Percentiles rank a stretch among this genome's conserved stretches.
Evolutionary conservation across 2,797 vertebrate species (phyloP).

Genomic region (Knipowitschia caucasica): DNA sequence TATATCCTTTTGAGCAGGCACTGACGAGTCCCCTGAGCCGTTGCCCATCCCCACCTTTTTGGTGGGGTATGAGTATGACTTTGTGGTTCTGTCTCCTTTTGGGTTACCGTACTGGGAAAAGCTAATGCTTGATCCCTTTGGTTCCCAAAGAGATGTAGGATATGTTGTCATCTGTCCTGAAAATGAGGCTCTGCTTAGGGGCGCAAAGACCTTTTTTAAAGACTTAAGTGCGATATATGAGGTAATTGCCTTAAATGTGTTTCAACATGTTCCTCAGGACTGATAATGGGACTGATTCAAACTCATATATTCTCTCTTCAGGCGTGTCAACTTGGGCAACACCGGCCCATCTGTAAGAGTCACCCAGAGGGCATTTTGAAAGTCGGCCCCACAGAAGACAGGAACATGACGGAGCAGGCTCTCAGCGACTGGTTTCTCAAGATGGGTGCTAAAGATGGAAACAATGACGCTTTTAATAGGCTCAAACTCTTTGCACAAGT

Average conservation of each 20-base stretch:
- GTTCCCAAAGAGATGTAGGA: constrained; percentile 93
- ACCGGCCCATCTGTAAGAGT: constrained; percentile 93
- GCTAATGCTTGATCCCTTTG: constrained; percentile 95
- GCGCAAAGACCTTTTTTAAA: constrained; percentile 93
- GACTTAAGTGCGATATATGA: constrained; percentile 95
- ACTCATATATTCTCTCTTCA: constrained; percentile 47
- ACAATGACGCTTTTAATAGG: constrained; percentile 91
- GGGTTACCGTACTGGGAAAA: constrained; percentile 98
- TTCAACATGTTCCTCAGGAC: constrained; percentile 31
- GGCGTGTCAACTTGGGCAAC: constrained; percentile 96
- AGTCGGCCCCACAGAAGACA: constrained; percentile 85
- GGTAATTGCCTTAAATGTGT: constrained; percentile 67
- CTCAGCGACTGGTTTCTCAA: constrained; percentile 97
- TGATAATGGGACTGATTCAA: constrained; percentile 14
- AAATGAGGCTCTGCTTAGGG: constrained; percentile 89
- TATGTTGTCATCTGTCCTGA: constrained; percentile 97
- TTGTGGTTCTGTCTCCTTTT: constrained; percentile 98
- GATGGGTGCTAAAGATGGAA: constrained; percentile 81
- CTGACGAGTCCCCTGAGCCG: constrained; percentile 98
- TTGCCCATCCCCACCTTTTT: constrained; percentile 97
- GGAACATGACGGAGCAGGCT: constrained; percentile 87
- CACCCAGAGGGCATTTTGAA: constrained; percentile 91
- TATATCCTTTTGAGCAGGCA: constrained; percentile 75
- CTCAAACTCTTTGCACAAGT: constrained; percentile 98
- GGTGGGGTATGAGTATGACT: constrained; percentile 96